Evolutionary conservation across 2,113 vertebrate species (phyloP).

Genomic region (Elachura formosa): DNA sequence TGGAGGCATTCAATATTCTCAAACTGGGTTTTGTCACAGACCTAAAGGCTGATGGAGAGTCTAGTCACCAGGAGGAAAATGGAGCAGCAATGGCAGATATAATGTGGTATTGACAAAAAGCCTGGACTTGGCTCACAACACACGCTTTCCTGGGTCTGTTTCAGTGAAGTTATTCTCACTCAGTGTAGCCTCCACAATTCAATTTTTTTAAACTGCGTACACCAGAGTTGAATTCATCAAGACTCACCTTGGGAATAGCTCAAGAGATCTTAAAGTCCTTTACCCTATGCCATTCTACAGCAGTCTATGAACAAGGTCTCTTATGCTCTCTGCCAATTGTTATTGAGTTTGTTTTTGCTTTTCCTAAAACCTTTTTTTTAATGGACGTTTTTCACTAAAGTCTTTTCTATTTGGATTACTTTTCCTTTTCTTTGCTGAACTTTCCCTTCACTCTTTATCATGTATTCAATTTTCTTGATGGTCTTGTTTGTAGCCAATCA

Average conservation of each 20-base stretch:
- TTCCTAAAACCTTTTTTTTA: not conserved
- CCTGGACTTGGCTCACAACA: not conserved
- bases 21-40: not conserved
- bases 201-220: too few species aligned
- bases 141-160: not conserved
- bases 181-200: not conserved
- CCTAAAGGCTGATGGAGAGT: not conserved
- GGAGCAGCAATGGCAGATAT: not conserved
- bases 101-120: not conserved
- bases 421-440: not conserved
- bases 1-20: not conserved
- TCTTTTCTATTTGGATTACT: not conserved
- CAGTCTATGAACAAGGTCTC: not conserved
- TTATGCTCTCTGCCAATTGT: not conserved
- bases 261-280: not conserved
- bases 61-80: not conserved
- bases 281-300: not conserved
- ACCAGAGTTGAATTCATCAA: not conserved
- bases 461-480: not conserved
- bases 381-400: not conserved
- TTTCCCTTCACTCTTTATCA: slow-evolving; percentile 11
- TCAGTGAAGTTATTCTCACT: not conserved
- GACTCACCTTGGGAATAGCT: not conserved
- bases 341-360: not conserved
- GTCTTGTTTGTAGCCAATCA: slow-evolving; percentile 35